These are phyloP conservation scores for Spilosoma lubricipeda DNA, from an alignment of 2,888 invertebrate genomes.

Conservation along the genomic window DNA sequence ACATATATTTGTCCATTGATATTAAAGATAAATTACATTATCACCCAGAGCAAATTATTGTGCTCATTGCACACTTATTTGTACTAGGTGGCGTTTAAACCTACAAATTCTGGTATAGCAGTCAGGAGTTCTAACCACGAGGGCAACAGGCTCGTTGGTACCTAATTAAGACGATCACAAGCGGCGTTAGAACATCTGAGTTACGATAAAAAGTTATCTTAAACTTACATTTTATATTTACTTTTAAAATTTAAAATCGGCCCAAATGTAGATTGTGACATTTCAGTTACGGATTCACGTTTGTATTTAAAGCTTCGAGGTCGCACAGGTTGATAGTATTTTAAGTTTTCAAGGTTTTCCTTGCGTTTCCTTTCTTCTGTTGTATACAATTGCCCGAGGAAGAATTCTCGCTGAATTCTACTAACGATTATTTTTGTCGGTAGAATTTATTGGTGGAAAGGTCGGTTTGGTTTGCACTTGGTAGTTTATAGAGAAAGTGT, in stretches of 20 bases:
- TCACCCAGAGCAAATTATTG: no score
- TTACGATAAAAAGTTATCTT: not conserved
- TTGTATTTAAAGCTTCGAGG: constrained; percentile 2
- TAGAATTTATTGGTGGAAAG: not conserved
- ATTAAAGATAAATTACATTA: no score
- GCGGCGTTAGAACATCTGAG: not conserved
- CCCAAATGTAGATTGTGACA: constrained; percentile 6
- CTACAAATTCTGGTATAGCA: no score
- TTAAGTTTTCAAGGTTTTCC: constrained; percentile 1
- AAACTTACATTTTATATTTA: not conserved
- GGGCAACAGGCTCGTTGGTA: no score
- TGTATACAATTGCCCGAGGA: not conserved
- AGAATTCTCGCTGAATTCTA: not conserved
- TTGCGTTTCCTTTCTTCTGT: not conserved
- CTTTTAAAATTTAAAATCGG: not conserved
- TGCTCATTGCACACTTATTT: no score
- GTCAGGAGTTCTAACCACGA: no score
- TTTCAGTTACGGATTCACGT: constrained; percentile 3
- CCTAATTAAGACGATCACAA: no score
- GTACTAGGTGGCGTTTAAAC: no score
- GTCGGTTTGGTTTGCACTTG: not conserved
- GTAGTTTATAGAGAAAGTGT: no score
- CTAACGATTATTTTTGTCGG: not conserved
- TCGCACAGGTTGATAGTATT: constrained; percentile 5
- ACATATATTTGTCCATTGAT: no score